Conservation (phyloP, 2,113 vertebrate species). For the Choloepus hoffmanni region DNA sequence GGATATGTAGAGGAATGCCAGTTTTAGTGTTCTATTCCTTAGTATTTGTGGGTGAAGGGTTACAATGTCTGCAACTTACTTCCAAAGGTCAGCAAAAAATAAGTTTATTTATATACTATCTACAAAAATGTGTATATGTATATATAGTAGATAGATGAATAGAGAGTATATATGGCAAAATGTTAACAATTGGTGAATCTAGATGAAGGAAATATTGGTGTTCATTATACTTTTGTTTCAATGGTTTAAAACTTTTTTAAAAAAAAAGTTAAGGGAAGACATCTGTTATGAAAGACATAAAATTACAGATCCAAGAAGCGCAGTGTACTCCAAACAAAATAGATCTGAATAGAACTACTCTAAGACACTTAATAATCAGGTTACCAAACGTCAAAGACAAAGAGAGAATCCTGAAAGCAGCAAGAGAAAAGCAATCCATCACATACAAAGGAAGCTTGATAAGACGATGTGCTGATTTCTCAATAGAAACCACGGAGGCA, state of each 20-base stretch:
- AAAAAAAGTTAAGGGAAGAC: not conserved
- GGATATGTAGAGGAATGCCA: not conserved
- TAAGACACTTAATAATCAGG: too few species aligned
- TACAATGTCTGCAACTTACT: not conserved
- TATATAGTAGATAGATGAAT: not conserved
- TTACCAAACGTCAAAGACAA: too few species aligned
- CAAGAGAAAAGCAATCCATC: too few species aligned
- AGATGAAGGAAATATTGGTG: not conserved
- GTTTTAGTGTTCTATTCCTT: not conserved
- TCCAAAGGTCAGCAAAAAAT: conserved; percentile 11
- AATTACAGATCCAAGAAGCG: too few species aligned
- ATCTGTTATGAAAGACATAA: too few species aligned
- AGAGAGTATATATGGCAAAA: not conserved
- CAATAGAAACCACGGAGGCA: too few species aligned
- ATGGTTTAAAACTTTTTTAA: not conserved
- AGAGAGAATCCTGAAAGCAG: too few species aligned
- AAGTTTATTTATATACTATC: not conserved
- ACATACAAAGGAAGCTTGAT: too few species aligned
- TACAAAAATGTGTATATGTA: not conserved
- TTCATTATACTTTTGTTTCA: not conserved
- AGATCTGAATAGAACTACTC: too few species aligned
- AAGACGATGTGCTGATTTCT: too few species aligned
- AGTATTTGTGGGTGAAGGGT: not conserved
- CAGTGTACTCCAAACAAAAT: too few species aligned
- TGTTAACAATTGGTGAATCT: not conserved